Percentiles rank a stretch among this genome's conserved stretches.
Conservation (phyloP, 2,888 invertebrate species). For the Abscondita cerata region DNA sequence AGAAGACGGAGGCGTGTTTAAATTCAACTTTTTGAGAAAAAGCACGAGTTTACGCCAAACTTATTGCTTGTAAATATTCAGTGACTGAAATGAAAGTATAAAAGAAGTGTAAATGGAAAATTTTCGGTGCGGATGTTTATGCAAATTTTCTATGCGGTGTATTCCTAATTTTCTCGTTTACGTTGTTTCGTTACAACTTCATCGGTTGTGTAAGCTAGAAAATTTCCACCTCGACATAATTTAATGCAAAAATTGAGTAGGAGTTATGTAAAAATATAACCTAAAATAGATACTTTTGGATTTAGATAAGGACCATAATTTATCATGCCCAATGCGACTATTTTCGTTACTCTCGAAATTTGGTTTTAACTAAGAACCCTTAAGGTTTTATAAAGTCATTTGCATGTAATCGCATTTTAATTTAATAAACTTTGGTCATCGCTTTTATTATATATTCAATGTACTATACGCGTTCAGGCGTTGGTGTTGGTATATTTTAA, state of each 20-base stretch:
- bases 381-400: too few relatives aligned
- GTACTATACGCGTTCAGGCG: too few relatives aligned
- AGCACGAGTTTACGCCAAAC: slow-evolving; percentile 32
- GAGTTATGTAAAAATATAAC: slow-evolving; percentile 9
- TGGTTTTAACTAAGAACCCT: too few relatives aligned
- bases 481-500: too few relatives aligned
- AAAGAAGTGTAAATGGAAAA: slow-evolving; percentile 32
- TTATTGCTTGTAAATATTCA: slow-evolving; percentile 36
- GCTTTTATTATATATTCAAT: too few relatives aligned
- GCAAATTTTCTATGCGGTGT: slow-evolving; percentile 27
- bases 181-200: slow-evolving; percentile 21
- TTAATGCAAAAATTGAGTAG: neutral
- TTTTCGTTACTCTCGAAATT: neutral
- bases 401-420: too few relatives aligned
- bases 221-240: slow-evolving; percentile 12
- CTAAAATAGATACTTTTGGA: too few relatives aligned
- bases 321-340: slow-evolving; percentile 18
- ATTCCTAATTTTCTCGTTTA: slow-evolving; percentile 25
- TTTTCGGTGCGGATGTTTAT: slow-evolving; percentile 30
- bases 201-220: slow-evolving; percentile 13
- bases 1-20: slow-evolving; percentile 22
- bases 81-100: slow-evolving; percentile 30
- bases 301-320: neutral
- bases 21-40: slow-evolving; percentile 28
- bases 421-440: too few relatives aligned